A percentile compares a stretch with the other conserved stretches of the same genome.
phyloP scores from a whole-genome alignment of 1,140 invertebrate genomes.

The Saccostrea cuccullata region DNA sequence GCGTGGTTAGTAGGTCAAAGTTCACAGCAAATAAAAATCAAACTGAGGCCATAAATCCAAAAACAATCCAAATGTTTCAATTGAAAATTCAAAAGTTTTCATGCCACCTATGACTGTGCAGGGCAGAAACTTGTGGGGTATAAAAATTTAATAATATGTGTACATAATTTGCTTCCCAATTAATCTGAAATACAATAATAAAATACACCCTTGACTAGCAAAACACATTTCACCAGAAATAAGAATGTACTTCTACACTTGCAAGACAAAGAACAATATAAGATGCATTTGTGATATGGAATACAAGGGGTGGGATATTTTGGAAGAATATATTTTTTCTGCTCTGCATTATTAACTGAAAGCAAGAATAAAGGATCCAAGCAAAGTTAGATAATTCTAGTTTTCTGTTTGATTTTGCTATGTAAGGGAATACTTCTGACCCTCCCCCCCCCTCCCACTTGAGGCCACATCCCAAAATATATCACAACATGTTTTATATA shows the following conservation, averaged over 20 bases:
- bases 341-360: constrained; percentile 19
- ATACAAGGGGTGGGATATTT: constrained; percentile 10
- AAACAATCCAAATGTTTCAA: constrained; percentile 10
- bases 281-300: not conserved
- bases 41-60: constrained; percentile 26
- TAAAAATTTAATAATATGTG: not conserved
- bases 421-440: too few relatives aligned
- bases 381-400: not conserved
- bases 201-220: constrained; percentile 10
- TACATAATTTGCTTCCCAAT: not conserved
- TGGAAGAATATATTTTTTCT: constrained; percentile 3
- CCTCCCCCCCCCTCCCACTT: too few relatives aligned
- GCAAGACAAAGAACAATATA: constrained; percentile 18
- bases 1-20: constrained; percentile 57
- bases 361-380: constrained; percentile 13
- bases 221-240: not conserved
- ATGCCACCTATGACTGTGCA: constrained; percentile 19
- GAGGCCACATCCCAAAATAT: too few relatives aligned
- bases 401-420: constrained; percentile 2
- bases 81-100: constrained; percentile 17
- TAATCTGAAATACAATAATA: not conserved
- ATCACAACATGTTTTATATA: not conserved
- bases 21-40: constrained; percentile 28
- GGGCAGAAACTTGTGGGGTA: not conserved
- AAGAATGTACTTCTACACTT: constrained; percentile 18